Evolutionary conservation across 2,797 vertebrate species (phyloP), one percentile per base, ranked within the genome.

Genomic region (Typhlichthys subterraneus): DNA sequence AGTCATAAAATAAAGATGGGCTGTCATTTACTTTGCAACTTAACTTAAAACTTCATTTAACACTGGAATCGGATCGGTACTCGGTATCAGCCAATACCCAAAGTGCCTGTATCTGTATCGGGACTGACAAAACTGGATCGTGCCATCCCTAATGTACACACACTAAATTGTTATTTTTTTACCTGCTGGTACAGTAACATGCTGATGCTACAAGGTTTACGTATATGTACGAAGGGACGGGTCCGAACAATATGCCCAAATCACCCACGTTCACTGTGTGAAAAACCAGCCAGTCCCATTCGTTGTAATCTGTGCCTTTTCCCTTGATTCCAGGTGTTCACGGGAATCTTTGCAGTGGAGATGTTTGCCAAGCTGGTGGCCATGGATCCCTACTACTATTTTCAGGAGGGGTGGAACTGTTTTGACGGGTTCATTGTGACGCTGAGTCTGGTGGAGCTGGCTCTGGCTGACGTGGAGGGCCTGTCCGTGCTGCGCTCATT

Each of bases 371-470:
- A 99, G 79, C 93, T 99, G 54, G 94, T 99, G 75, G 97, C 98
- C 48, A 99, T 99, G 98, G 97, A 99, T 87, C 98, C 98, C 0
- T 99, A 98, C 85, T 99, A 99, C 87, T 99, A 99, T 81, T 99
- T 99, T 83, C 98, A 99, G 76, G 97, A 99, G 78, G 97, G 97
- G 59, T 99, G 98, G 98, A 99, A 99, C 90, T 98, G 98, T 88
- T 99, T 99, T 65, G 98, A 99, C 42, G 96, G 97, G 17, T 97
- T 99, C 80, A 99, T 99, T 57, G 98, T 99, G 75, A 97, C 96
- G 63, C 94, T 99, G 85, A 99, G 97, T 89, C 96, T 99, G 75
- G 95, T 99, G 91, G 98, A 99, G 65, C 87, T 99, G 85, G 91
- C 96, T 65, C 93, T 99, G 70, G 94, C 96, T 11, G 93, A 98